phyloP scores from a whole-genome alignment of 2,888 invertebrate species.

The Hemithea aestivaria region DNA sequence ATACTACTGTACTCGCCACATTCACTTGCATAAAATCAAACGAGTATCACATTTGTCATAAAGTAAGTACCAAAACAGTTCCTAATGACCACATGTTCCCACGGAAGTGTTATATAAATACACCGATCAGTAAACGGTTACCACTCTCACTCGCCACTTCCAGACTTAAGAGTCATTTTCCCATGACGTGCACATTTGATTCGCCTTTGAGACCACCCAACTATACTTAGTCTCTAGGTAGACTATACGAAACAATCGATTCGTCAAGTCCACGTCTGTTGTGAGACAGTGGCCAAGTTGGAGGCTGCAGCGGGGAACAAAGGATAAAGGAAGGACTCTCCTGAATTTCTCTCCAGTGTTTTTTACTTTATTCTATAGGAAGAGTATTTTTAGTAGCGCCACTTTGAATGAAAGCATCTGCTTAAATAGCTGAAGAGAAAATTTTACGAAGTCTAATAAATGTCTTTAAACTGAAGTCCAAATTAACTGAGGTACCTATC shows the following conservation, averaged over 20 bases:
- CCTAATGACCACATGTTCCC: constrained; percentile 5
- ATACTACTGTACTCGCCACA: too few species aligned
- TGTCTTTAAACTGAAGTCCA: too few species aligned
- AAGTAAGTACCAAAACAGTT: constrained; percentile 4
- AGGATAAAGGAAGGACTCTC: too few species aligned
- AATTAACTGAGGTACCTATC: too few species aligned
- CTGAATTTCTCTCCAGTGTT: too few species aligned
- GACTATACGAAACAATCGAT: constrained; percentile 54
- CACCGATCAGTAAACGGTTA: constrained; percentile 5
- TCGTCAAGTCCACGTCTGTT: constrained; percentile 46
- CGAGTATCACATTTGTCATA: not conserved
- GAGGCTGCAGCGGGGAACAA: constrained; percentile 2
- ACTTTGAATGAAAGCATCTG: too few species aligned
- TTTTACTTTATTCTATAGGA: too few species aligned
- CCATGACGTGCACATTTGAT: constrained; percentile 16
- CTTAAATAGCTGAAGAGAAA: too few species aligned
- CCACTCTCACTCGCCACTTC: too few species aligned
- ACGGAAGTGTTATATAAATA: constrained; percentile 23
- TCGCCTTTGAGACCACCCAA: constrained; percentile 25
- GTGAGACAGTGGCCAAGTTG: constrained; percentile 22
- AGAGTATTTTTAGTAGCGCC: too few species aligned
- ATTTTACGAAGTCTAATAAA: too few species aligned
- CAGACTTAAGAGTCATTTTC: constrained; percentile 20
- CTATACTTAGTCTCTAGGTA: constrained; percentile 22
- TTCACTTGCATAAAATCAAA: too few species aligned